Evolutionary conservation across 2,797 vertebrate species (phyloP).

Genomic region (Pantherophis alleghaniensis): DNA sequence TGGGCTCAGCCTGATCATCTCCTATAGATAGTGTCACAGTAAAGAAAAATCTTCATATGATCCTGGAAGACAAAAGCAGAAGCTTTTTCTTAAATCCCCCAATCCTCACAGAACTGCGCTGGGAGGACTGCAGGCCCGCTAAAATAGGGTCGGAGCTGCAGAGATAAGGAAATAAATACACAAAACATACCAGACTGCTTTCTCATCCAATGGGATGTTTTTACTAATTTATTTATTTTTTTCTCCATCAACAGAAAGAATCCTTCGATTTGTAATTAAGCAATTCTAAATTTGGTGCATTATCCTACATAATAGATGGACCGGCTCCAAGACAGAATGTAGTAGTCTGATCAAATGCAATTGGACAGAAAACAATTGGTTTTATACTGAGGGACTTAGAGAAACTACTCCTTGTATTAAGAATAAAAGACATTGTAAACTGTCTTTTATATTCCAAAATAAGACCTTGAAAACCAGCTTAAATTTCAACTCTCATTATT

Average conservation of each 20-base stretch:
- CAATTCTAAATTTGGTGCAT: background rate
- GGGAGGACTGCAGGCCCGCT: background rate
- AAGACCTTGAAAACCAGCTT: constrained; percentile 60
- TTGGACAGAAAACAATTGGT: background rate
- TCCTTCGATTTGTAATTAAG: background rate
- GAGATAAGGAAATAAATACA: background rate
- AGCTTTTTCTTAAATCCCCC: background rate
- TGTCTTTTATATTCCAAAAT: constrained; percentile 34
- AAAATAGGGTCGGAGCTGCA: background rate
- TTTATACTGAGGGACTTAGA: background rate
- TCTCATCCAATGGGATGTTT: background rate
- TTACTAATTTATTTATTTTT: background rate
- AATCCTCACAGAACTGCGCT: background rate
- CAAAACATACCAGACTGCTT: background rate
- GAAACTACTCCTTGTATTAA: constrained; percentile 24
- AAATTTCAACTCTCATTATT: constrained; percentile 82
- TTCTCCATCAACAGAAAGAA: too few relatives aligned
- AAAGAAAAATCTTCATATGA: background rate
- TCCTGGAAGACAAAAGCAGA: background rate
- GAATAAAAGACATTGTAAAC: constrained; percentile 28
- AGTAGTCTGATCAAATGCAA: background rate
- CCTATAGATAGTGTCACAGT: background rate
- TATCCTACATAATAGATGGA: background rate
- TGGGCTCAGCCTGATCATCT: background rate
- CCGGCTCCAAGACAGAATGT: background rate